phyloP scores from a whole-genome alignment of 2,888 invertebrate genomes.

The Alentia gelatinosa region DNA sequence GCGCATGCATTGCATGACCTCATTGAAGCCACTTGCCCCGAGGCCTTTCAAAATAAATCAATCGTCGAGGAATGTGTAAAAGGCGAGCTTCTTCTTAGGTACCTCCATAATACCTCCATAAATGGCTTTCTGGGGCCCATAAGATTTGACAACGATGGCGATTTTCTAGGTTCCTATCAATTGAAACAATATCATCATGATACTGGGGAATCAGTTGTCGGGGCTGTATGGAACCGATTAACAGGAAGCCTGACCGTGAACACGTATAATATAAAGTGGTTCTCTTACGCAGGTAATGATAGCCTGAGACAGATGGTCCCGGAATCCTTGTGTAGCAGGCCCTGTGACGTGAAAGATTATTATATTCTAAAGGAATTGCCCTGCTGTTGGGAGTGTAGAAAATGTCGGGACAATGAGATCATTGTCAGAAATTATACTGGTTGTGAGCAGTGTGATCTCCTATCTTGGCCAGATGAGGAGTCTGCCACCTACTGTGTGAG shows the following conservation, averaged over 20 bases:
- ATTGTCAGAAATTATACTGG: slow-evolving; percentile 57
- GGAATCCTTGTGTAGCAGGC: slow-evolving; percentile 61
- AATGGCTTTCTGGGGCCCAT: slow-evolving; percentile 68
- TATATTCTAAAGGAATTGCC: slow-evolving; percentile 54
- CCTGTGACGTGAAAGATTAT: slow-evolving; percentile 58
- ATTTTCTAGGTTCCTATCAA: slow-evolving; percentile 67
- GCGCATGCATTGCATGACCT: slow-evolving; percentile 69
- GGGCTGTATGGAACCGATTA: not conserved
- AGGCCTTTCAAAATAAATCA: slow-evolving; percentile 54
- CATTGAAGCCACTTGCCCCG: slow-evolving; percentile 67
- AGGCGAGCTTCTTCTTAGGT: slow-evolving; percentile 65
- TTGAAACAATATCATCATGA: not conserved
- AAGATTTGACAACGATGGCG: slow-evolving; percentile 70
- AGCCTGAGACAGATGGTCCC: not conserved
- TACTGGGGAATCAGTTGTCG: not conserved
- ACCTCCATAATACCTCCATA: slow-evolving; percentile 66
- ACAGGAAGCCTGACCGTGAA: not conserved
- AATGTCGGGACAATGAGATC: slow-evolving; percentile 63
- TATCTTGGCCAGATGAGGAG: slow-evolving; percentile 60
- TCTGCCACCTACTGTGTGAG: slow-evolving; percentile 30
- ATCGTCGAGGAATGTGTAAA: slow-evolving; percentile 64
- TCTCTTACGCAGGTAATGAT: not conserved
- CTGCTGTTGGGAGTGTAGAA: slow-evolving; percentile 63
- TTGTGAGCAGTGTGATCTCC: slow-evolving; percentile 61
- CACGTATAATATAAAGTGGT: not conserved